Conservation (phyloP, 2,888 invertebrate genomes). For the Papilio elwesi region DNA sequence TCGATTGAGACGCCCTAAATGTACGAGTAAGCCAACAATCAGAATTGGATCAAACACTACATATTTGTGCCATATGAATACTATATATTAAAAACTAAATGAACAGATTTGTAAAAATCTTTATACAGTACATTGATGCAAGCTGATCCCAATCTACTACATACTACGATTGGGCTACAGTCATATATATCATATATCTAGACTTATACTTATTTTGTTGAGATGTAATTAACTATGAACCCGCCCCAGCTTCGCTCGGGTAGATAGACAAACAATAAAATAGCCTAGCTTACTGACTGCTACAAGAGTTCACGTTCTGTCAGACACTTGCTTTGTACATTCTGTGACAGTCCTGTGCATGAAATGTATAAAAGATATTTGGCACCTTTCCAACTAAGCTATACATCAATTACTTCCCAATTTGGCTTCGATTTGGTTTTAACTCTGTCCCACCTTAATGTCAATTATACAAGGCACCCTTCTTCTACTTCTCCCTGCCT, state of each 20-base stretch:
- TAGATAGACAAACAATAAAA: too few relatives aligned
- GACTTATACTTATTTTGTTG: too few relatives aligned
- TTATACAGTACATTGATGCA: too few relatives aligned
- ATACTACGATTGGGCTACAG: too few relatives aligned
- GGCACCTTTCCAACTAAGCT: constrained; percentile 18
- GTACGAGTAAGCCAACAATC: background rate
- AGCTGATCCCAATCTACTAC: too few relatives aligned
- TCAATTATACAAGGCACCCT: background rate
- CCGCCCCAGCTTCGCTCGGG: too few relatives aligned
- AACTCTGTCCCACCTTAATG: constrained; percentile 1
- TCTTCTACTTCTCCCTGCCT: background rate
- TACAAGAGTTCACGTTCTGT: too few relatives aligned
- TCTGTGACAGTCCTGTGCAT: background rate
- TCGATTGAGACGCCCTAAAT: constrained; percentile 59
- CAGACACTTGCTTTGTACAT: background rate
- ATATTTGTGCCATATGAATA: background rate
- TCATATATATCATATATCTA: too few relatives aligned
- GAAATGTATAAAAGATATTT: constrained; percentile 9
- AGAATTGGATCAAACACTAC: background rate
- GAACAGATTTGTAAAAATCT: background rate
- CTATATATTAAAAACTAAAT: background rate
- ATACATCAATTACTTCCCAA: constrained; percentile 19
- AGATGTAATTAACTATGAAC: too few relatives aligned
- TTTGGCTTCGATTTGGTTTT: constrained; percentile 4
- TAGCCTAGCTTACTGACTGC: too few relatives aligned